Evolutionary conservation across 2,888 invertebrate genomes (phyloP), one percentile per base, ranked within the genome.

Genomic region (Drosophila kanekoi): DNA sequence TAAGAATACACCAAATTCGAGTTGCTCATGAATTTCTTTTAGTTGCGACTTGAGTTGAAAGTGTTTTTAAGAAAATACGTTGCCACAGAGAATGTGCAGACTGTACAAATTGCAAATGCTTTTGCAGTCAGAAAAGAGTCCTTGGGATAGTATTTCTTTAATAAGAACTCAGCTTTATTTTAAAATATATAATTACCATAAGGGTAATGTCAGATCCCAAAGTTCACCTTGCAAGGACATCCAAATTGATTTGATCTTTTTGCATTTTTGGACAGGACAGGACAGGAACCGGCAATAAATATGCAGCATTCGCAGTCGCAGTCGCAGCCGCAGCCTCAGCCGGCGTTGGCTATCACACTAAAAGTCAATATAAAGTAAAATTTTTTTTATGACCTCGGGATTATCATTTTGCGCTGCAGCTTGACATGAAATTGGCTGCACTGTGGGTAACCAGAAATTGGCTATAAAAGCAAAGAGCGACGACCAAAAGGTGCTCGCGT

Each of bases 281-380:
- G 79, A 79, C 72, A 68, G 72, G 44, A 38, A 10, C 16, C 41
- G 62, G 67, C 78, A 74, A 80, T 86, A 82, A 83, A 86, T 83
- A 80, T 65, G 73, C 77, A 70, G 66, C 78, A 59, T 59, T 33
- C 20, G 53, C 52, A 47, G 49, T 44, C 9, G 1, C 35, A 35
- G 59, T 33, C 23, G 9, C 14, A 45, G 60, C 48, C 13, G 4
- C 16, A 52, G 71, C 45, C 47, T 28, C 66, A 71, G 77, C 72
- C 74, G 66, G 72, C 77, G 68, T 64, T 79, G 89, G 77, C 84
- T 87, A 83, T 83, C 79, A 76, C 87, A 83, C 87, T 83, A 88
- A 85, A 88, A 85, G 85, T 85, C 88, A 88, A 85, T 85, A 88
- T 85, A 85, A 88, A 82, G 88, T 83, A 86, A 86, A 87, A 85